Base-by-base conservation (phyloP, 2,888 invertebrate genomes). In the Aphodius granarius region DNA sequence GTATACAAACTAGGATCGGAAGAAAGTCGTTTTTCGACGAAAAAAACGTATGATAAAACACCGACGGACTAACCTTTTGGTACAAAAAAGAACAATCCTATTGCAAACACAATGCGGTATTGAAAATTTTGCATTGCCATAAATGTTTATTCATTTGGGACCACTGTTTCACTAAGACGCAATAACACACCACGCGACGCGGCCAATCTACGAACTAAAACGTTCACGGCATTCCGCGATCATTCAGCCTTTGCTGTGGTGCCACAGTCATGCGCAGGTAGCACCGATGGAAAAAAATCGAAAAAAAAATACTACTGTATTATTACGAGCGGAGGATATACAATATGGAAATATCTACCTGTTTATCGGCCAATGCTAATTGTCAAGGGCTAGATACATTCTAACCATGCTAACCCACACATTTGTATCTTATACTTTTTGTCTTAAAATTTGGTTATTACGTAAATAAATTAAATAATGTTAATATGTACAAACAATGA, bases 51-150 rank as follows among this genome's bases (percentile, higher is more conserved):
- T 13, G 43, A 3, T 1, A 43, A 0, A 13, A 13, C 68, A 6
- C 20, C 18, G 21, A 68, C 6, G 20, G 20, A 77, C 76, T 77
- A 74, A 74, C 76, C 71, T 77, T 66, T 68, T 72, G 74, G 68
- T 64, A 70, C 22, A 73, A 74, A 72, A 70, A 77, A 68, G 63
- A 64, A 72, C 66, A 74, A 74, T 74, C 76, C 88, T 88, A 91
- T 88, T 88, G 90, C 86, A 88, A 89, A 89, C 89, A 90, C 88
- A 89, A 90, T 90, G 88, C 88, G 89, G 91, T 92, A 90, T 90
- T 91, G 91, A 90, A 92, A 90, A 90, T 92, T 91, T 91, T 91
- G 91, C 90, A 92, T 90, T 92, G 93, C 93, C 93, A 93, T 93
- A 92, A 91, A 92, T 91, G 90, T 90, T 89, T 89, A 90, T 89